Base-by-base conservation (phyloP, 2,113 vertebrate genomes). In the Sander lucioperca region DNA sequence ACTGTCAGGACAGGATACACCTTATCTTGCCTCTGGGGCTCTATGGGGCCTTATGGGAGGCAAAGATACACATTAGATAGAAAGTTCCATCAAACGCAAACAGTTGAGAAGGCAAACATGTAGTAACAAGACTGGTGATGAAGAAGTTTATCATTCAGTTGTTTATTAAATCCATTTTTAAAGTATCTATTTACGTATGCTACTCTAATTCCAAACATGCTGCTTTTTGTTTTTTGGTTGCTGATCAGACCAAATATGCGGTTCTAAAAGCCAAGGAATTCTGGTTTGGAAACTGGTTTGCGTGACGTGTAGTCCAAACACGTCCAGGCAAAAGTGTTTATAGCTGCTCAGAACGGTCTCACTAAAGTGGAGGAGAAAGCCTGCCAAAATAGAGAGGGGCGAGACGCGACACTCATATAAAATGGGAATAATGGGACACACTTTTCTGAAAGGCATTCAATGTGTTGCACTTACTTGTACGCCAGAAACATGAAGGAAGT, bases 21-120 rank as follows among this genome's bases (percentile, higher is more conserved):
- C 84, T 90, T 84, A 93, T 90, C 87, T 88, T 43, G 66, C 82
- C 83, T 69, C 54, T 72, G 74, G 77, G 79, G 62, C 82, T 82
- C 81, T 36, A 77, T 47, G 86, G 66, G 72, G 51, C 70, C 59
- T 66, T 4, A 48, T 76, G 80, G 77, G 79, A 83, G 54, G 76
- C 58, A 73, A 50, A 84, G 70, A 87, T 81, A 74, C 66, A 73
- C 6, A 10, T 62, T 56, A 77, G 65, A 90, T 84, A 80, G 51
- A 83, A 87, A 80, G 69, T 71, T 51, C 51, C 53, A 74, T 79
- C 71, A 82, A 80, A 86, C 11, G 58, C 25, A 78, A 27, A 82
- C 10, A 13, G 65, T 10, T 68, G 25, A 65, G 53, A 59, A 81
- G 72, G 47, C 43, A 75, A 68, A 62, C n/a, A 68, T 12, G 80